Conservation (phyloP, 1,140 invertebrate species). For the Bombus pyrosoma region DNA sequence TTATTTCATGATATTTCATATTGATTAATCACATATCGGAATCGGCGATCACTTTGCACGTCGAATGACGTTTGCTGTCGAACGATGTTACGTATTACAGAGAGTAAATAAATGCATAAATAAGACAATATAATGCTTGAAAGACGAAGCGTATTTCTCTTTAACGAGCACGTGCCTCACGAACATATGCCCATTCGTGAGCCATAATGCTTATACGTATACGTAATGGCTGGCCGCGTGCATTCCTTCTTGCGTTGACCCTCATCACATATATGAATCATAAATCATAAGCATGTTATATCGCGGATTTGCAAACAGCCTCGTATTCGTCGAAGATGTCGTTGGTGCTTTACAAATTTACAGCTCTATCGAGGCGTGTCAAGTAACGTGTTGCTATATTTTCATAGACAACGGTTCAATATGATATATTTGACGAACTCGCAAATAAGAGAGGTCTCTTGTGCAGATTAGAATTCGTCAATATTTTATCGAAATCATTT, state of each 20-base stretch:
- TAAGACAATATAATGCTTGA: slow-evolving; percentile 38
- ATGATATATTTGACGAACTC: slow-evolving; percentile 2
- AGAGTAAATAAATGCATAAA: neutral
- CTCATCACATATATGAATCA: slow-evolving; percentile 41
- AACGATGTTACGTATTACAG: neutral
- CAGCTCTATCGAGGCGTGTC: slow-evolving; percentile 26
- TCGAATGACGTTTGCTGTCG: neutral
- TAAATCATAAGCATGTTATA: slow-evolving; percentile 47
- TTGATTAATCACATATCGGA: neutral
- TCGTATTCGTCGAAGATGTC: slow-evolving; percentile 17
- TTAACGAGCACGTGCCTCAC: slow-evolving; percentile 42
- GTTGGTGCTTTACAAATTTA: slow-evolving; percentile 25
- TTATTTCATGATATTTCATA: neutral
- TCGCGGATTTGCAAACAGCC: slow-evolving; percentile 43
- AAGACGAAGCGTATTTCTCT: slow-evolving; percentile 34
- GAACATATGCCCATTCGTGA: slow-evolving; percentile 33
- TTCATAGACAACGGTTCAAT: slow-evolving; percentile 7
- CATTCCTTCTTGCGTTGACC: slow-evolving; percentile 43
- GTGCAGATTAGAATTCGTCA: neutral
- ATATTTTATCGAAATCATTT: neutral
- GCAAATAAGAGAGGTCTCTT: neutral
- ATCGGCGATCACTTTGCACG: neutral
- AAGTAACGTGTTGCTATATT: neutral
- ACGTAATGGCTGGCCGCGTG: slow-evolving; percentile 39
- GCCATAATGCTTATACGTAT: slow-evolving; percentile 28